A percentile compares a stretch with the other conserved stretches of the same genome.
Evolutionary conservation across 2,797 vertebrate species (phyloP).

Genomic region (Poecilia wingei): DNA sequence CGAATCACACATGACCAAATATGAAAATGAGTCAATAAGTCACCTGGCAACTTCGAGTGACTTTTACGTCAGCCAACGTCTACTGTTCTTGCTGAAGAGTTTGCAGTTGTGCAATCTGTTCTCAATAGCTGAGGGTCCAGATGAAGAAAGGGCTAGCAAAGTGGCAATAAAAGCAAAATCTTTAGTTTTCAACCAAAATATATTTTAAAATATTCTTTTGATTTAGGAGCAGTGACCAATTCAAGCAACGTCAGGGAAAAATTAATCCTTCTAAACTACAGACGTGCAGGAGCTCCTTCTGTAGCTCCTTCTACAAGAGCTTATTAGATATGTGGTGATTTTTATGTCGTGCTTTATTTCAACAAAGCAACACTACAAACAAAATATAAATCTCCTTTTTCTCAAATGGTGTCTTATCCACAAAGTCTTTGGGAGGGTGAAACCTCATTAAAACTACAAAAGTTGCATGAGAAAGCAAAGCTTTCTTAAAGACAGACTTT

Average conservation of each 20-base stretch:
- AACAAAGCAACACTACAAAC: conserved; percentile 43
- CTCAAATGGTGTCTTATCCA: conserved; percentile 58
- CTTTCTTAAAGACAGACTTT: conserved; percentile 68
- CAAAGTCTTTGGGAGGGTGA: conserved; percentile 61
- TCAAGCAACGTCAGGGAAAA: conserved; percentile 11
- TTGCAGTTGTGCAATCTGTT: no score
- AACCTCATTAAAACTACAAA: conserved; percentile 67
- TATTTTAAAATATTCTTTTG: conserved; percentile 17
- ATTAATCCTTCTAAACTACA: conserved; percentile 18
- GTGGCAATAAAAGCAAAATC: not conserved
- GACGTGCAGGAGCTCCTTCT: not conserved
- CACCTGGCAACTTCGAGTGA: no score
- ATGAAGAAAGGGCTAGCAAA: not conserved
- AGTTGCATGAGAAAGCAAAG: conserved; percentile 60
- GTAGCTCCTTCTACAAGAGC: no score
- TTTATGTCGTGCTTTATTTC: conserved; percentile 10
- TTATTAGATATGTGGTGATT: conserved; percentile 17
- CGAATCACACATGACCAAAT: no score
- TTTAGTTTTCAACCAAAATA: conserved; percentile 25
- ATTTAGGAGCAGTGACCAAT: conserved; percentile 17
- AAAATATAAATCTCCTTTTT: conserved; percentile 32
- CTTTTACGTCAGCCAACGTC: no score
- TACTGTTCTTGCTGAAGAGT: no score
- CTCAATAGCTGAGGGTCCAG: no score
- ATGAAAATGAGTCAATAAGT: no score